Percentiles rank a stretch among this genome's conserved stretches.
Evolutionary conservation across 2,113 vertebrate species (phyloP).

Genomic region (Tenrec ecaudatus): DNA sequence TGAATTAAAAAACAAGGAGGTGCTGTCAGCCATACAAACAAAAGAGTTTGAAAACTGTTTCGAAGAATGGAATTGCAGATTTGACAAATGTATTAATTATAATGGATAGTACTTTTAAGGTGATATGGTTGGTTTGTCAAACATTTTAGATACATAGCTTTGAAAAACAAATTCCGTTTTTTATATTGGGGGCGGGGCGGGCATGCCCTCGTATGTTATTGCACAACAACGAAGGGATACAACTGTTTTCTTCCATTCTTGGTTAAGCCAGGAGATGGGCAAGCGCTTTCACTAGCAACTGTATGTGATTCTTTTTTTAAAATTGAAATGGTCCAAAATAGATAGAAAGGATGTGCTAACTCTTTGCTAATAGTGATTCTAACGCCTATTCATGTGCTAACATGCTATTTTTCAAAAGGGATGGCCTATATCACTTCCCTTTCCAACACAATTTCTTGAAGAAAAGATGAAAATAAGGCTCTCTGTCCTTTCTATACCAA

Average conservation of each 20-base stretch:
- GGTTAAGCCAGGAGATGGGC: neutral
- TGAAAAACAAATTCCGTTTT: too few species aligned
- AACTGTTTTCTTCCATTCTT: neutral
- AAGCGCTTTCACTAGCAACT: neutral
- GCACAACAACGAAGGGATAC: neutral
- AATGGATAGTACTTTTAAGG: too few species aligned
- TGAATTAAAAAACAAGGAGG: too few species aligned
- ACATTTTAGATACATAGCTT: too few species aligned
- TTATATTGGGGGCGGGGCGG: too few species aligned
- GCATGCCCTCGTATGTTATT: neutral
- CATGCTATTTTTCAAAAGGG: neutral
- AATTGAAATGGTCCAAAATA: neutral
- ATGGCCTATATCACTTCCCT: neutral
- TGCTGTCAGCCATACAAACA: too few species aligned
- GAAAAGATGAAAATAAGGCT: neutral
- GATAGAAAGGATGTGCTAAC: neutral
- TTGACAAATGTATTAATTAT: too few species aligned
- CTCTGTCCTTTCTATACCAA: neutral
- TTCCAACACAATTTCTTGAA: neutral
- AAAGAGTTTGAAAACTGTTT: too few species aligned
- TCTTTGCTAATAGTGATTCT: constrained; percentile 20
- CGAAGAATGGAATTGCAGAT: too few species aligned
- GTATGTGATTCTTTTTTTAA: neutral
- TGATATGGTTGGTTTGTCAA: too few species aligned
- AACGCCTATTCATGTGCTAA: neutral